These are phyloP conservation scores for Tetragnatha montana DNA, from an alignment of 2,888 invertebrate genomes.

Conservation along the genomic window DNA sequence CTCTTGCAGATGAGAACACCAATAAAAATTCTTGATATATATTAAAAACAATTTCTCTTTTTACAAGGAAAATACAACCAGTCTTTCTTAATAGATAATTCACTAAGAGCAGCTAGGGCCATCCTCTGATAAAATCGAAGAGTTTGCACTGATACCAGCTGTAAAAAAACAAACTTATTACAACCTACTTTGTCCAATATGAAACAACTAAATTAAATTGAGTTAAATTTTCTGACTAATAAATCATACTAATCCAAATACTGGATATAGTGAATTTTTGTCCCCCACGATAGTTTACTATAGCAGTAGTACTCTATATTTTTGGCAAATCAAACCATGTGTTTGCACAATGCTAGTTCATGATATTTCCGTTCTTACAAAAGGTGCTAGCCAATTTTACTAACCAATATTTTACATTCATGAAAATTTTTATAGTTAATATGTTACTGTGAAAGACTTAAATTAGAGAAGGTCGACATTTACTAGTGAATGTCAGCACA, in stretches of 20 bases:
- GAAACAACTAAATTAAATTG: background rate
- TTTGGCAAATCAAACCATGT: background rate
- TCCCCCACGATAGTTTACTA: background rate
- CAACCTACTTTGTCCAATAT: background rate
- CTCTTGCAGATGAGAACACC: background rate
- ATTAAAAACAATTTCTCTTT: background rate
- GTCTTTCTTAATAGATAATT: too few relatives aligned
- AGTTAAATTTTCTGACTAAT: background rate
- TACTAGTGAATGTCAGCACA: too few relatives aligned
- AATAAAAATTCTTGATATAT: background rate
- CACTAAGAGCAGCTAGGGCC: conserved; percentile 57
- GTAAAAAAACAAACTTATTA: background rate
- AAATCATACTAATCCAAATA: background rate
- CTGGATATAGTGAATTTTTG: background rate
- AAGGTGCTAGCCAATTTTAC: too few relatives aligned
- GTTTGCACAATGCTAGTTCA: too few relatives aligned
- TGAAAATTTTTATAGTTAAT: too few relatives aligned
- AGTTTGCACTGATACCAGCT: conserved; percentile 31
- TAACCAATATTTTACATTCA: too few relatives aligned
- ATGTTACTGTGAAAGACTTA: too few relatives aligned
- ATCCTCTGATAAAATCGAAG: conserved; percentile 57
- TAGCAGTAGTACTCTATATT: background rate
- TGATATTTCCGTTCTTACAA: too few relatives aligned
- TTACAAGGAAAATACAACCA: background rate
- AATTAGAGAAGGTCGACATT: too few relatives aligned